Evolutionary conservation across 1,140 invertebrate species (phyloP), one percentile per base, ranked within the genome.

Genomic region (Cydia splendana): DNA sequence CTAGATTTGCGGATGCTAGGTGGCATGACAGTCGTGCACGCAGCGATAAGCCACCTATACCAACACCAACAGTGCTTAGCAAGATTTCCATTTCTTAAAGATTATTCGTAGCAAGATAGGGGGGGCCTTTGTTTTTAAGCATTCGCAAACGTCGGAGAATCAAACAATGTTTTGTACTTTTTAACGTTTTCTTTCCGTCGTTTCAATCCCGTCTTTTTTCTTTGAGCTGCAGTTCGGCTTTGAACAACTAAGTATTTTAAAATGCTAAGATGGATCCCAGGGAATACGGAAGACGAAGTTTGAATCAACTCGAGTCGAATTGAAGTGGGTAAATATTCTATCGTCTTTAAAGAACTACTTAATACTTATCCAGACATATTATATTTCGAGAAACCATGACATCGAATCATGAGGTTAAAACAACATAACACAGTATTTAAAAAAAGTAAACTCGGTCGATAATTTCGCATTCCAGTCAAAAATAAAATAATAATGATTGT

Each of bases 231-330:
- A 62, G 57, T 62, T 62, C 57, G 57, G 20, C 57, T 62, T 62
- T 62, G 20, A 62, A 62, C 57, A 62, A 62, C 57, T 62, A 62
- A 62, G 57, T 62, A 62, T 62, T 62, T 62, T 62, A 62, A 62
- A 62, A 62, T 62, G 57, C 57, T 62, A 62, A 62, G 57, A 62
- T 24, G 57, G 18, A 62, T 62, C 57, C 57, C 57, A 24, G 57
- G 20, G n/a, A n/a, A 62, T 24, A 24, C 57, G 4, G 57, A 62
- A 62, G 57, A 10, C 57, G 57, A 62, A 62, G 57, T 62, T 62
- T 62, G 20, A 62, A 62, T 62, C 57, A 62, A 62, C 20, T 62
- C 9, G 57, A 62, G 1, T 62, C 57, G n/a, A 62, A 62, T 18
- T 62, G 57, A n/a, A 62, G 57, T 24, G 10, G 20, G 57, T 62